Evolutionary conservation across 1,140 invertebrate species (phyloP).

Genomic region (Drosophila repletoides): DNA sequence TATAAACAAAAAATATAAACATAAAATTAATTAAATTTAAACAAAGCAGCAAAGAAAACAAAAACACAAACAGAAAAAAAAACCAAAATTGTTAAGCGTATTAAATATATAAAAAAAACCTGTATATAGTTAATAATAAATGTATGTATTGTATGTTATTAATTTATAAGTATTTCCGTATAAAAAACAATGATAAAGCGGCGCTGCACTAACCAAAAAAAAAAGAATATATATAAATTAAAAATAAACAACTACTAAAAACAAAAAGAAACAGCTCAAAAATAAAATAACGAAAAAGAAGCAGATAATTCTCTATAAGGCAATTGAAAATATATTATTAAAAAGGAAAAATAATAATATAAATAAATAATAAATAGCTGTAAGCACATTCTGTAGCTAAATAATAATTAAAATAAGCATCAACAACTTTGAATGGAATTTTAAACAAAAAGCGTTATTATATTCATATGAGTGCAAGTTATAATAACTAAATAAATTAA

Average conservation of each 20-base stretch:
- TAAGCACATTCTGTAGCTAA: slow-evolving; percentile 35
- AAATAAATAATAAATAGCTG: slow-evolving; percentile 1
- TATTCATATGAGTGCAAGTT: slow-evolving; percentile 15
- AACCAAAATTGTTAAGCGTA: slow-evolving; percentile 48
- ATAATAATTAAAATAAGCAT: slow-evolving; percentile 13
- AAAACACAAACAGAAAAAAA: slow-evolving; percentile 25
- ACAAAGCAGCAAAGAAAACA: slow-evolving; percentile 26
- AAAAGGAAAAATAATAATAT: slow-evolving; percentile 26
- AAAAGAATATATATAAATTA: slow-evolving; percentile 17
- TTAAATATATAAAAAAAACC: slow-evolving; percentile 30
- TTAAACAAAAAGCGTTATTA: slow-evolving; percentile 5
- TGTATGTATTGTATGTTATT: slow-evolving; percentile 75
- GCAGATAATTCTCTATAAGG: slow-evolving; percentile 16
- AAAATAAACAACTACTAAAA: slow-evolving; percentile 27
- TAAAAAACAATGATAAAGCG: slow-evolving; percentile 35
- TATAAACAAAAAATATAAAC: slow-evolving; percentile 45
- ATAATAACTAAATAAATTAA: not conserved
- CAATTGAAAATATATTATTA: slow-evolving; percentile 28
- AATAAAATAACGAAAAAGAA: slow-evolving; percentile 11
- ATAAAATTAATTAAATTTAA: slow-evolving; percentile 34
- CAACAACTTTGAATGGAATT: slow-evolving; percentile 15
- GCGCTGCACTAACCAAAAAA: slow-evolving; percentile 29
- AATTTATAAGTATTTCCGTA: slow-evolving; percentile 60
- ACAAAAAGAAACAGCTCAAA: slow-evolving; percentile 22
- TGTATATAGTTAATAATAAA: slow-evolving; percentile 73